These are phyloP conservation scores for Palythoa heliodiscus DNA, from an alignment of 92 coral and sea anemone genomes.

Conservation along the genomic window DNA sequence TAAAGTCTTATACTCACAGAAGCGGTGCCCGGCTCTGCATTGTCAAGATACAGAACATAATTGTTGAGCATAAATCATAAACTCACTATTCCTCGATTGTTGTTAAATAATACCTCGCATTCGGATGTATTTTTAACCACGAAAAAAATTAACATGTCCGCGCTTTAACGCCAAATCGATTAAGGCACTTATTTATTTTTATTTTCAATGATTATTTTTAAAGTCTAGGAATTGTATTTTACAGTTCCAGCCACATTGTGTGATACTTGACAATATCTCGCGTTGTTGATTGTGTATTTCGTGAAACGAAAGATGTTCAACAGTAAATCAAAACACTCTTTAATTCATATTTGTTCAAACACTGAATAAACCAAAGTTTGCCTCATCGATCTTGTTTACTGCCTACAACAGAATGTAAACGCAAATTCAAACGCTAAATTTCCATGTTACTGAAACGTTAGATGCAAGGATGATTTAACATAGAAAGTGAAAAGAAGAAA, in stretches of 20 bases:
- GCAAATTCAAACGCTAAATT: not conserved
- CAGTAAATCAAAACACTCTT: not conserved
- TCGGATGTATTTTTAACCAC: not conserved
- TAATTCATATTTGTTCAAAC: not conserved
- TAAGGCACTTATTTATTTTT: too few species aligned
- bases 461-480: not conserved
- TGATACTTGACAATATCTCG: not conserved
- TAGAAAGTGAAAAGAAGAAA: not conserved
- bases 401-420: not conserved
- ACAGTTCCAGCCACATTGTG: too few species aligned
- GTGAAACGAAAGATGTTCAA: not conserved
- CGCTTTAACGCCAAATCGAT: not conserved
- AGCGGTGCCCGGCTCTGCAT: not conserved
- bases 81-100: not conserved
- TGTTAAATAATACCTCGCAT: not conserved
- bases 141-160: not conserved
- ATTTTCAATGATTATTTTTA: not conserved
- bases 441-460: not conserved
- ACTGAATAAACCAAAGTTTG: not conserved
- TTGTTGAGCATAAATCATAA: not conserved
- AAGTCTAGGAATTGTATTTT: not conserved
- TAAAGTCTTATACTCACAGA: too few species aligned
- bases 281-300: not conserved
- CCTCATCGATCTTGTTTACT: not conserved
- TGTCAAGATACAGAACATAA: not conserved